Percentiles rank a stretch among this genome's conserved stretches.
These are phyloP conservation scores for Intellagama lesueurii DNA, from an alignment of 2,797 vertebrate species.

Conservation along the genomic window DNA sequence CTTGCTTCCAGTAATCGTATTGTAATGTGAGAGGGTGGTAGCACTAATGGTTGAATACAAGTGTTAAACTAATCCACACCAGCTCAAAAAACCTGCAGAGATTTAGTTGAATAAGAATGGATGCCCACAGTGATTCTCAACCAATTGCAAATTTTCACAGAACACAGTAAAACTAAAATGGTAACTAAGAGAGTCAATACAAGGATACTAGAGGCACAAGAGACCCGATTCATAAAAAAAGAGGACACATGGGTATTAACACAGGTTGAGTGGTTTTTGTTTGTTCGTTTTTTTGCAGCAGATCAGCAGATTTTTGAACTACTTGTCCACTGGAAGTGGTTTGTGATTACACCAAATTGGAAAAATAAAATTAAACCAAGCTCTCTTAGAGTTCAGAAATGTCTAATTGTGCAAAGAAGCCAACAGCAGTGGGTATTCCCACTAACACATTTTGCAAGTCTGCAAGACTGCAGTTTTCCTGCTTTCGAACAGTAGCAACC, in stretches of 20 bases:
- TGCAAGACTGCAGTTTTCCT: conserved; percentile 13
- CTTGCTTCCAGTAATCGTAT: conserved; percentile 98
- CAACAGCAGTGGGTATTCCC: conserved; percentile 39
- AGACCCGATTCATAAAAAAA: conserved; percentile 85
- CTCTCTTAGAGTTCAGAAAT: conserved; percentile 60
- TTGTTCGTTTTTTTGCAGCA: conserved; percentile 64
- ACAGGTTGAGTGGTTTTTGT: conserved; percentile 73
- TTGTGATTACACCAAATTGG: conserved; percentile 52
- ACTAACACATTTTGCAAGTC: conserved; percentile 42
- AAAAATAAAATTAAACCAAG: conserved; percentile 52
- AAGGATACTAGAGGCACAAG: conserved; percentile 86
- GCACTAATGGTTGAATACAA: conserved; percentile 91
- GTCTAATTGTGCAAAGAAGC: conserved; percentile 44
- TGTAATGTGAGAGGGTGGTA: conserved; percentile 93
- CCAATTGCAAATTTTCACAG: conserved; percentile 89
- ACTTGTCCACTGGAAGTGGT: conserved; percentile 63
- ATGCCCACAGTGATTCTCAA: conserved; percentile 90
- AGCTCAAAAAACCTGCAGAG: conserved; percentile 89
- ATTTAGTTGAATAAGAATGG: conserved; percentile 88
- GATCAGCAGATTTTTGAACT: conserved; percentile 53
- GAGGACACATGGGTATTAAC: conserved; percentile 80
- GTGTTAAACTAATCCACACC: conserved; percentile 91
- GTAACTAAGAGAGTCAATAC: conserved; percentile 89
- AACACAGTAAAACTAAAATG: conserved; percentile 87
- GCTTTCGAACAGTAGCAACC: conserved; percentile 29